Conservation (phyloP, 2,888 invertebrate species). For the Campoletis raptor region DNA sequence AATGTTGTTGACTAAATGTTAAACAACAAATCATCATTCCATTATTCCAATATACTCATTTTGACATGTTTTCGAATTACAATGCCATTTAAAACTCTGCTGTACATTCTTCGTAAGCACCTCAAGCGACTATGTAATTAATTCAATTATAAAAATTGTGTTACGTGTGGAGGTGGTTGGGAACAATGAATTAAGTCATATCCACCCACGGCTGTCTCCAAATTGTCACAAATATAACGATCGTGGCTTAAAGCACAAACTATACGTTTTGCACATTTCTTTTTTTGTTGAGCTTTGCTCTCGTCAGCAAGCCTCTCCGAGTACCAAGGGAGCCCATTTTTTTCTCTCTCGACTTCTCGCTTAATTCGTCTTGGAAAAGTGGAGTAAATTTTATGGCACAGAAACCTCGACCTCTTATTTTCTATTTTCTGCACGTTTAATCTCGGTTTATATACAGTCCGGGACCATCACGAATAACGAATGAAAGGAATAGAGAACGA, state of each 20-base stretch:
- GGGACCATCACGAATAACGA: conserved; percentile 4
- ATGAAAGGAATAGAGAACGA: conserved; percentile 7
- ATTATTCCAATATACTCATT: neutral
- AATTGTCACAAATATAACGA: conserved; percentile 57
- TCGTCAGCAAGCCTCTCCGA: conserved; percentile 22
- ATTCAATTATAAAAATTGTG: conserved; percentile 22
- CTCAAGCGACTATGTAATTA: neutral
- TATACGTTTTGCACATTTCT: conserved; percentile 38
- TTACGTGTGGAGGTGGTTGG: conserved; percentile 27
- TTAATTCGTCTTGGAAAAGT: conserved; percentile 26
- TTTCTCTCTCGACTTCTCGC: conserved; percentile 7
- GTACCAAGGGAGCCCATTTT: neutral
- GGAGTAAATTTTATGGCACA: conserved; percentile 39
- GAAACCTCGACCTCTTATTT: conserved; percentile 13
- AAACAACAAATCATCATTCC: neutral
- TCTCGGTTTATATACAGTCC: neutral
- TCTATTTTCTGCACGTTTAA: conserved; percentile 20
- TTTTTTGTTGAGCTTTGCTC: conserved; percentile 8
- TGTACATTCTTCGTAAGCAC: neutral
- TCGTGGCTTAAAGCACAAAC: conserved; percentile 40
- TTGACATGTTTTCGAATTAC: neutral
- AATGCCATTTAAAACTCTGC: neutral
- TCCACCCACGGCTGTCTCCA: conserved; percentile 1
- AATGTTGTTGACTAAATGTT: neutral
- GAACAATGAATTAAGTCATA: conserved; percentile 46